Conservation (phyloP, 2,113 vertebrate species). For the Anguilla rostrata region DNA sequence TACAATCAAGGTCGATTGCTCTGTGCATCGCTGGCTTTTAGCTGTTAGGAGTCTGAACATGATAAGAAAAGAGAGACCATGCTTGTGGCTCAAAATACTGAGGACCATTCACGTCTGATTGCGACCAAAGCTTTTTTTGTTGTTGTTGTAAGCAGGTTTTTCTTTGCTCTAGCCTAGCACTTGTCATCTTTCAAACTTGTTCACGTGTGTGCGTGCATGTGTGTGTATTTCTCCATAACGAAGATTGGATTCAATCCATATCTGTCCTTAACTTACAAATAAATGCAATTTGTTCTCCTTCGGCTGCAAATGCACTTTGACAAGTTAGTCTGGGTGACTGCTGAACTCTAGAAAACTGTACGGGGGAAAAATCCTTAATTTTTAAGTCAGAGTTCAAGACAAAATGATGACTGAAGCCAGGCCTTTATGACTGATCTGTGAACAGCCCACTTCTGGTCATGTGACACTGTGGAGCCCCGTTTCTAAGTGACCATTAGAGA, state of each 20-base stretch:
- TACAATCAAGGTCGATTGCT: conserved; percentile 1
- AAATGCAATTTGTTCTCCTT: neutral
- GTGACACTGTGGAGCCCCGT: neutral
- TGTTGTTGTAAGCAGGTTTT: neutral
- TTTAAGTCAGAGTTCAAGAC: neutral
- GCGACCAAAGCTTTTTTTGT: neutral
- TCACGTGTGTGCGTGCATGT: neutral
- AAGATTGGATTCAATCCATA: too few relatives aligned
- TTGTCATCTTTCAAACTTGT: neutral
- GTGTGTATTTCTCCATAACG: neutral
- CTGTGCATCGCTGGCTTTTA: neutral
- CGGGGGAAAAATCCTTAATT: neutral
- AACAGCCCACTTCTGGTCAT: neutral
- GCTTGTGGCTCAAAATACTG: neutral
- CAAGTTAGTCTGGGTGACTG: neutral
- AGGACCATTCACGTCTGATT: neutral
- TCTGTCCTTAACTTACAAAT: too few relatives aligned
- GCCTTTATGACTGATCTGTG: neutral
- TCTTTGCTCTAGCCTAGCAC: neutral
- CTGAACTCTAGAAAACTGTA: too few relatives aligned
- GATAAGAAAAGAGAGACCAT: neutral
- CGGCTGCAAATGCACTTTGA: neutral
- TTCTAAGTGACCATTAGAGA: neutral
- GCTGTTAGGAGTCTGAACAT: neutral
- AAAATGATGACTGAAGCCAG: neutral